Percentiles rank a stretch among this genome's conserved stretches.
These are phyloP conservation scores for Nibea albiflora DNA, from an alignment of 2,113 vertebrate species.

Conservation along the genomic window DNA sequence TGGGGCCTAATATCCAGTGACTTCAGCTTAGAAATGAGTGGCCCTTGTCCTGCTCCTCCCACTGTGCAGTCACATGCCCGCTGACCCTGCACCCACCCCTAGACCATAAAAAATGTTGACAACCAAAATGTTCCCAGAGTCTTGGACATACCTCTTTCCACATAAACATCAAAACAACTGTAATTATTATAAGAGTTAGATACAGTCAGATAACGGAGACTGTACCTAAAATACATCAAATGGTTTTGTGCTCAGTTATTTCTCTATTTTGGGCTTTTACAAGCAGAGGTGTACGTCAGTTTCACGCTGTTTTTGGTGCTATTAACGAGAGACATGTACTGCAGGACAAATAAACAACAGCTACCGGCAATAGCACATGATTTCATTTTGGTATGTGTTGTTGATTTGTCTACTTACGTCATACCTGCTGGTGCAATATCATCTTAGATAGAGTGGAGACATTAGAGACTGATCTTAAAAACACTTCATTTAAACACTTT, in stretches of 20 bases:
- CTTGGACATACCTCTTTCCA: conserved; percentile 16
- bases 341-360: conserved; percentile 4
- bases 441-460: background rate
- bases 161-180: conserved; percentile 38
- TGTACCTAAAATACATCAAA: background rate
- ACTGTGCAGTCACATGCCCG: conserved; percentile 67
- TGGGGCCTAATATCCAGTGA: conserved; percentile 80
- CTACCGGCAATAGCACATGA: conserved; percentile 12
- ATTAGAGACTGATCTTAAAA: background rate
- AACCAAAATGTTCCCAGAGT: conserved; percentile 50
- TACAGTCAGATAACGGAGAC: background rate
- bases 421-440: background rate
- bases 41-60: conserved; percentile 62
- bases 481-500: background rate
- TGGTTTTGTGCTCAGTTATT: background rate
- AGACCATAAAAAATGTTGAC: conserved; percentile 74
- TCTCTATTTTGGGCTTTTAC: background rate
- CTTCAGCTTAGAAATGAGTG: conserved; percentile 76
- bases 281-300: background rate
- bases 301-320: conserved; percentile 11
- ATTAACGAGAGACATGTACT: background rate
- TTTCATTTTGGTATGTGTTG: conserved; percentile 19
- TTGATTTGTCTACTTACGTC: conserved; percentile 19
- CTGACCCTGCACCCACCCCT: conserved; percentile 49
- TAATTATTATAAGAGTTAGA: conserved; percentile 7